A percentile compares a stretch with the other conserved stretches of the same genome.
phyloP scores from a whole-genome alignment of 2,113 vertebrate species.

The Calypte anna region DNA sequence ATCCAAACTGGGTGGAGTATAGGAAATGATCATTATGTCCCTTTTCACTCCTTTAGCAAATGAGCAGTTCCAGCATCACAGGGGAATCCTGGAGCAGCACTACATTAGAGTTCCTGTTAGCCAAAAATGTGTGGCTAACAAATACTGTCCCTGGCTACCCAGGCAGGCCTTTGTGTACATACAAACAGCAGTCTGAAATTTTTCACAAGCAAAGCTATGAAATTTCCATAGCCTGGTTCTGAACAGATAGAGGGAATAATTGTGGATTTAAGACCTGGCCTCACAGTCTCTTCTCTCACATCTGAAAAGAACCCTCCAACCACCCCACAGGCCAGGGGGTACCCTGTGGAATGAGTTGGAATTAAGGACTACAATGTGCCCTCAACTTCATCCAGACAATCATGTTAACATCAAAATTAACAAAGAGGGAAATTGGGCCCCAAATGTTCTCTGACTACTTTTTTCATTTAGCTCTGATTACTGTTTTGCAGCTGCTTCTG shows the following conservation, averaged over 20 bases:
- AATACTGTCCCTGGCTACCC: neutral
- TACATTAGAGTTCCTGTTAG: neutral
- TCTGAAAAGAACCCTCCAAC: neutral
- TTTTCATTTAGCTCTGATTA: conserved; percentile 23
- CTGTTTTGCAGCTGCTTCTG: conserved; percentile 12
- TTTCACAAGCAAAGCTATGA: neutral
- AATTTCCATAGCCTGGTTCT: neutral
- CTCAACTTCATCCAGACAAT: conserved; percentile 10
- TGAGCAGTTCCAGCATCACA: conserved; percentile 9
- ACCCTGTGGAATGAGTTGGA: neutral
- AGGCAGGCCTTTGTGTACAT: neutral
- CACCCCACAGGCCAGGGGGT: neutral
- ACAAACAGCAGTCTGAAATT: neutral
- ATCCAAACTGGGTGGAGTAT: conserved; percentile 27
- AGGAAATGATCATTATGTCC: conserved; percentile 23
- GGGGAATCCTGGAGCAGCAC: conserved; percentile 18
- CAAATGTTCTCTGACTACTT: conserved; percentile 35
- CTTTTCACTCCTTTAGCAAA: conserved; percentile 27
- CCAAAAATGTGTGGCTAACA: neutral
- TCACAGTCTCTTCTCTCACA: neutral
- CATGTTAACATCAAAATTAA: conserved; percentile 44
- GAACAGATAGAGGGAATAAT: neutral
- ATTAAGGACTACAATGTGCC: neutral
- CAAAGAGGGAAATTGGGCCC: neutral
- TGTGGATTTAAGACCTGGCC: neutral